phyloP scores from a whole-genome alignment of 2,797 vertebrate species.

The Argentina silus region DNA sequence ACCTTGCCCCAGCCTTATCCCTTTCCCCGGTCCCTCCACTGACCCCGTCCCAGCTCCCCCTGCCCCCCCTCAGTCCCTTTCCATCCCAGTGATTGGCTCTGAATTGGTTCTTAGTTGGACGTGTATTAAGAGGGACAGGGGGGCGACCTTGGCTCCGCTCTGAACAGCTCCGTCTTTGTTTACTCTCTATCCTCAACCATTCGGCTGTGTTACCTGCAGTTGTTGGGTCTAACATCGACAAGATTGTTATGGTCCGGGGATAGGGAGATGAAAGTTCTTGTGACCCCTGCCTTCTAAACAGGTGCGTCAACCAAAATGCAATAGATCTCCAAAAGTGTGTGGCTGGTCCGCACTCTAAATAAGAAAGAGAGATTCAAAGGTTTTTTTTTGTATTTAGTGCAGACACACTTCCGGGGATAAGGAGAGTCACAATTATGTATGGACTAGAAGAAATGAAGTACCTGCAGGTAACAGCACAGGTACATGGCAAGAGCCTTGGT shows the following conservation, averaged over 20 bases:
- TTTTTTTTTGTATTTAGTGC: no score
- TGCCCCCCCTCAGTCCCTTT: slow-evolving; percentile 14
- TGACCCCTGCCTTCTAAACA: no score
- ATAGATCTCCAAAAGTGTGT: no score
- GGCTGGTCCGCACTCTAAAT: no score
- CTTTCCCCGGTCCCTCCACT: not conserved
- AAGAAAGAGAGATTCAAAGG: no score
- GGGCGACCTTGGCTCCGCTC: slow-evolving; percentile 57
- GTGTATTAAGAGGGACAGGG: slow-evolving; percentile 57
- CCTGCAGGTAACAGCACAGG: no score
- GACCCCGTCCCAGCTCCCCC: slow-evolving; percentile 6
- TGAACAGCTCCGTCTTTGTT: slow-evolving; percentile 26
- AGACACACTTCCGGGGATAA: no score
- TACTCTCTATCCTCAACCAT: not conserved
- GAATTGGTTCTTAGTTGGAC: slow-evolving; percentile 63
- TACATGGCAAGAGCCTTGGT: no score
- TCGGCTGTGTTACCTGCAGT: not conserved
- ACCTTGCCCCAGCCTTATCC: not conserved
- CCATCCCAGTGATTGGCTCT: slow-evolving; percentile 41
- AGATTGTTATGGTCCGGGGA: not conserved
- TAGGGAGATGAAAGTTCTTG: not conserved
- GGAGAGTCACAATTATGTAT: no score
- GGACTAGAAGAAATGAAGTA: no score
- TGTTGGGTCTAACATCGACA: not conserved
- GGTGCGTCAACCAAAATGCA: no score